A percentile compares a stretch with the other conserved stretches of the same genome.
Conservation (phyloP, 2,113 vertebrate species). For the Cryptotis parvus region DNA sequence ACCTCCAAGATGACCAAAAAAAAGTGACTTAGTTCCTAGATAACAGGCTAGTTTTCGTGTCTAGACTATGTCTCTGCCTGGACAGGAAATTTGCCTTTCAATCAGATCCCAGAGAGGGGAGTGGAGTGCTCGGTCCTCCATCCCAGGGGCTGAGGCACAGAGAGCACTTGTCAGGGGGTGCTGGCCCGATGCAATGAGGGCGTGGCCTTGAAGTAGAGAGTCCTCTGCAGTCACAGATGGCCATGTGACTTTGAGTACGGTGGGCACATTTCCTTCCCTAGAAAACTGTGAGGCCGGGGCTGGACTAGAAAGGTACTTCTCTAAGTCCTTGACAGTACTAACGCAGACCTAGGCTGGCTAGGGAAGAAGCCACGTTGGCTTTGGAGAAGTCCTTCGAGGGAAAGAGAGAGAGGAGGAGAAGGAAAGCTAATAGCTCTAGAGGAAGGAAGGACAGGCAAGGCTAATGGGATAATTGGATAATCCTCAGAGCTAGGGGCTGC, state of each 20-base stretch:
- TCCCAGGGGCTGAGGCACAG: not conserved
- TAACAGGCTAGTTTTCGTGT: not conserved
- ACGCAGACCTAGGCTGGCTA: not conserved
- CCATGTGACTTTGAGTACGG: not conserved
- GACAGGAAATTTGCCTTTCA: too few relatives aligned
- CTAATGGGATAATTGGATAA: slow-evolving; percentile 89
- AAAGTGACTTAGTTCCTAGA: not conserved
- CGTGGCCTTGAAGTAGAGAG: not conserved
- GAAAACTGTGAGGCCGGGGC: not conserved
- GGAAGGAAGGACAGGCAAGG: slow-evolving; percentile 88
- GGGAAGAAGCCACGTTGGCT: slow-evolving; percentile 33
- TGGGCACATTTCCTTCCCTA: not conserved
- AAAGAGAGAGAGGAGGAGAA: slow-evolving; percentile 42
- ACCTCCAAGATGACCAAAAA: too few relatives aligned
- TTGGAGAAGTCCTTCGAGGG: not conserved
- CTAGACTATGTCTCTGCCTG: not conserved
- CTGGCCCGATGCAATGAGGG: not conserved
- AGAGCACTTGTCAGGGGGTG: not conserved
- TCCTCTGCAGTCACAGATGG: not conserved
- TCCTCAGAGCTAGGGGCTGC: slow-evolving; percentile 82
- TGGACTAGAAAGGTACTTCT: not conserved
- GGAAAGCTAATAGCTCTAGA: slow-evolving; percentile 82
- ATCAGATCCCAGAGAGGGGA: not conserved
- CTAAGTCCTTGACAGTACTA: not conserved
- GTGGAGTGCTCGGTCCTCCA: not conserved